These are phyloP conservation scores for Sorex fumeus DNA, from an alignment of 2,113 vertebrate genomes.

Conservation along the genomic window DNA sequence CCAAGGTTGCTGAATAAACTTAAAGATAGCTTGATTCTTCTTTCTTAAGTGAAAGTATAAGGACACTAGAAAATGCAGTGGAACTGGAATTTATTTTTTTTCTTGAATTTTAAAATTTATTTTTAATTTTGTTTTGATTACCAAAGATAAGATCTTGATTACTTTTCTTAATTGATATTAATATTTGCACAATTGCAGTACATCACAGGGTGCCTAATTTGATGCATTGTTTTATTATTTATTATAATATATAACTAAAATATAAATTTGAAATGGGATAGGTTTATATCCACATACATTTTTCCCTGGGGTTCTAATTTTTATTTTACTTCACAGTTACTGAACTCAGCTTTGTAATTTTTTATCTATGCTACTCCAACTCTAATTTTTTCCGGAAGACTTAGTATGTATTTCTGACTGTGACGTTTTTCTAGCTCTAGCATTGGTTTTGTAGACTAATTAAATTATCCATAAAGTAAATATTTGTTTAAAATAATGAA, in stretches of 20 bases:
- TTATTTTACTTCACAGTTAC: neutral
- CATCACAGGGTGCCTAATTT: neutral
- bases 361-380: neutral
- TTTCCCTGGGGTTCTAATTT: neutral
- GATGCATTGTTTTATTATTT: neutral
- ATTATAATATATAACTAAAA: conserved; percentile 27
- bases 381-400: neutral
- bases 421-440: neutral
- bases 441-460: neutral
- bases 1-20: conserved; percentile 28
- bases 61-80: neutral
- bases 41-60: conserved; percentile 21
- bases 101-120: neutral
- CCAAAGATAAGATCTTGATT: neutral
- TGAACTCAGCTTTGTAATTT: neutral
- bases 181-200: neutral
- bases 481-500: neutral
- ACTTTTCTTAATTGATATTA: neutral
- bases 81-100: conserved; percentile 23
- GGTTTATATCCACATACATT: neutral
- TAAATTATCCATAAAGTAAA: too few relatives aligned
- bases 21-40: conserved; percentile 31
- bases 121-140: conserved; percentile 22
- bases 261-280: neutral
- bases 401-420: neutral